phyloP scores from a whole-genome alignment of 2,797 vertebrate genomes.

The Hoplostethus atlanticus region DNA sequence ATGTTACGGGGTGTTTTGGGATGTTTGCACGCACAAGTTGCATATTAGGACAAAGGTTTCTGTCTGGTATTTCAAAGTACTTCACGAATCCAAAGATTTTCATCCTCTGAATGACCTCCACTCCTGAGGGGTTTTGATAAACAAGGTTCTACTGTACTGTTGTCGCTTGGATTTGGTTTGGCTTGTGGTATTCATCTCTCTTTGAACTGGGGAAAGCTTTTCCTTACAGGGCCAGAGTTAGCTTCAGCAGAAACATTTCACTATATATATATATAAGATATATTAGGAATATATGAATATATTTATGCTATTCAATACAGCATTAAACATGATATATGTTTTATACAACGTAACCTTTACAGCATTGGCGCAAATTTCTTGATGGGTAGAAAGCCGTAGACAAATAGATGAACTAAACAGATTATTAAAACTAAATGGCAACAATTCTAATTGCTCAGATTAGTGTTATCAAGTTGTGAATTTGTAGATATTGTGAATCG shows the following conservation, averaged over 20 bases:
- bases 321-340: conserved; percentile 78
- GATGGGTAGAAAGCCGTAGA: conserved; percentile 77
- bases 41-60: conserved; percentile 11
- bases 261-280: conserved; percentile 69
- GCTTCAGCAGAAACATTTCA: conserved; percentile 68
- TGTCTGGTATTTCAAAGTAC: conserved; percentile 2
- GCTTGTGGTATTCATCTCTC: conserved; percentile 41
- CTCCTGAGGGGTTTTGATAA: conserved; percentile 43
- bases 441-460: conserved; percentile 69
- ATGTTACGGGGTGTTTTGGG: not conserved
- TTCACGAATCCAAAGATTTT: not conserved
- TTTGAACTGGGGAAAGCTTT: conserved; percentile 25
- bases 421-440: conserved; percentile 71
- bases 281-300: conserved; percentile 81
- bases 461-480: conserved; percentile 79
- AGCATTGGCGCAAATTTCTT: conserved; percentile 75
- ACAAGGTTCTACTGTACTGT: conserved; percentile 46
- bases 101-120: not conserved
- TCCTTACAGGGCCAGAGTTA: conserved; percentile 68
- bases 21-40: conserved; percentile 20
- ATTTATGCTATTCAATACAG: conserved; percentile 81
- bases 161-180: conserved; percentile 53
- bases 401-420: conserved; percentile 63
- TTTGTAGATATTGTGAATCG: conserved; percentile 85
- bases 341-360: conserved; percentile 78